Base-by-base conservation (phyloP, 2,888 invertebrate species). In the Eupithecia inturbata region DNA sequence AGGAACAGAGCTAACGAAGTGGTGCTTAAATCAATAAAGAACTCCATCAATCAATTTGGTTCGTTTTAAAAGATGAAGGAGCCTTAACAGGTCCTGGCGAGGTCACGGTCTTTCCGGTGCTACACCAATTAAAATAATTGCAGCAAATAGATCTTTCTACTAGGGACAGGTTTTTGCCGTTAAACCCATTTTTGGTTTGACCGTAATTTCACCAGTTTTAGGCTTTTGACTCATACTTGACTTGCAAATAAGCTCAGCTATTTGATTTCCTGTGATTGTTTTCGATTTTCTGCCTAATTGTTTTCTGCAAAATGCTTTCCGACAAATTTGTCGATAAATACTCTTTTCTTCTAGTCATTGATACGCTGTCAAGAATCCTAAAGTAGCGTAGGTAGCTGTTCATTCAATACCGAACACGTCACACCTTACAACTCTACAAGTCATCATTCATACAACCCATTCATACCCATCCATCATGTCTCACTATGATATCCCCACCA, bases 71-170 rank as follows among this genome's bases (percentile, higher is more conserved):
- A 10, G 26, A 68, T 31, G 45, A 33, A 39, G 12, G 71, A 70
- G 69, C 79, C 81, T 83, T 80, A 79, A 77, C 72, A 78, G 70
- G 70, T 70, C 72, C 74, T 75, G 36, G 67, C 33, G 69, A 72
- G 69, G 72, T 73, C 81, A 77, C 78, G 78, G 78, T 77, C 71
- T 77, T 78, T 80, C 77, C 81, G 74, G 63, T 72, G 76, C 71
- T 70, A 57, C 69, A 77, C 79, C 78, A 83, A 84, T 85, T 81
- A 82, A 81, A 76, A 70, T 73, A 71, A 79, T 81, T 78, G 74
- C 78, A 67, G 75, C 76, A 72, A 79, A 80, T 78, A 73, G 79
- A 75, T 67, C 67, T 71, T 71, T 71, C 26, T 63, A 31, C 77
- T 71, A 69, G 72, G 71, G 81, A 82, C 81, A 80, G 80, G 83